These are phyloP conservation scores for Channallabes apus DNA, from an alignment of 2,797 vertebrate genomes.

Conservation along the genomic window DNA sequence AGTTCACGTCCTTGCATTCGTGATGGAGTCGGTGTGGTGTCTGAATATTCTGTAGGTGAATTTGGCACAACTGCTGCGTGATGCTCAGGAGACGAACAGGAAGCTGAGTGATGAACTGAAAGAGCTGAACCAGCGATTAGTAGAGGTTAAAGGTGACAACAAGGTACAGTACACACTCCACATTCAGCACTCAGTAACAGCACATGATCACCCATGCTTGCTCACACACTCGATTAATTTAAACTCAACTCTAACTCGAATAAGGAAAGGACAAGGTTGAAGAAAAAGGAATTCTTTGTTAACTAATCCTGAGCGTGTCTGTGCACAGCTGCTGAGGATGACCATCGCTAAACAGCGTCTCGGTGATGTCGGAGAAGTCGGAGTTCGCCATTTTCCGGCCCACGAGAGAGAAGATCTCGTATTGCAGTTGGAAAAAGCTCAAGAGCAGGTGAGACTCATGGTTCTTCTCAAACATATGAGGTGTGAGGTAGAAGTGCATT, in stretches of 20 bases:
- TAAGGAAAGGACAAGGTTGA: background rate
- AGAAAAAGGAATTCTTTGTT: background rate
- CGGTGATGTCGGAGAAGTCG: slow-evolving; percentile 81
- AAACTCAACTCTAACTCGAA: background rate
- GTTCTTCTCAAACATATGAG: background rate
- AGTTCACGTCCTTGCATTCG: background rate
- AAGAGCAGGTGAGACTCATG: slow-evolving; percentile 72
- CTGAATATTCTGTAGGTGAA: slow-evolving; percentile 63
- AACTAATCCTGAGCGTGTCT: background rate
- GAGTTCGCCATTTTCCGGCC: slow-evolving; percentile 81
- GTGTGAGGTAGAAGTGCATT: background rate
- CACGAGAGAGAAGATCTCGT: slow-evolving; percentile 85
- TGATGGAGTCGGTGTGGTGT: background rate
- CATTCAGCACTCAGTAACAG: background rate
- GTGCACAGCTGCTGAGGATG: slow-evolving; percentile 82
- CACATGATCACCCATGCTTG: background rate
- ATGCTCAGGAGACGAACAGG: slow-evolving; percentile 85
- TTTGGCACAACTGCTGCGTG: slow-evolving; percentile 82
- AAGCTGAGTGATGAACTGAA: slow-evolving; percentile 89
- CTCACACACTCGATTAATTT: background rate
- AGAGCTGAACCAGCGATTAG: slow-evolving; percentile 89
- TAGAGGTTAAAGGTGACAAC: slow-evolving; percentile 96
- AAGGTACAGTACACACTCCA: slow-evolving; percentile 81
- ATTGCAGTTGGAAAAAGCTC: slow-evolving; percentile 79
- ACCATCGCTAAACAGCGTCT: slow-evolving; percentile 85